phyloP scores from a whole-genome alignment of 1,140 invertebrate species.

The Plectus sambesii region DNA sequence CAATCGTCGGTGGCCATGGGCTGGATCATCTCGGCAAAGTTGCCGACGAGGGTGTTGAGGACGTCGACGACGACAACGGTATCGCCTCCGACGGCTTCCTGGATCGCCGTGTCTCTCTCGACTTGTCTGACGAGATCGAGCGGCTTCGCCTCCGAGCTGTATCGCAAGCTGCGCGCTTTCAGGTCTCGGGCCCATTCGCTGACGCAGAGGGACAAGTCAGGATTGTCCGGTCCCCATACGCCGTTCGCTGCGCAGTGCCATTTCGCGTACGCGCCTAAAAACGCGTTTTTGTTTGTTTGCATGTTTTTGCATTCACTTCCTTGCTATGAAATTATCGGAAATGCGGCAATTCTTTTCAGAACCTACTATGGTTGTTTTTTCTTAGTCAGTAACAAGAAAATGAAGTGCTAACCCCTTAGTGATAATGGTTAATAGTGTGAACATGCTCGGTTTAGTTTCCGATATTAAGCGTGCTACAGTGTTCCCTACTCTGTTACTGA shows the following conservation, averaged over 20 bases:
- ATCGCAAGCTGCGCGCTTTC: conserved; percentile 4
- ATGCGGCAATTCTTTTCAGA: too few relatives aligned
- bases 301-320: too few relatives aligned
- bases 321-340: too few relatives aligned
- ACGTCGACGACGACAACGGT: conserved; percentile 2
- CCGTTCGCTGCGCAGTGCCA: conserved; percentile 4
- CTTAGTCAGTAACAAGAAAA: too few relatives aligned
- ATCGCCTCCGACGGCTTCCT: not conserved
- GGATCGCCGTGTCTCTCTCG: conserved; percentile 5
- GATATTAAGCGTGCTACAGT: too few relatives aligned
- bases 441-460: too few relatives aligned
- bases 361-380: too few relatives aligned
- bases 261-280: conserved; percentile 7
- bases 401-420: too few relatives aligned
- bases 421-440: too few relatives aligned
- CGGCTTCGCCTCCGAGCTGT: too few relatives aligned
- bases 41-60: conserved; percentile 1
- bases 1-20: not conserved
- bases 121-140: conserved; percentile 2
- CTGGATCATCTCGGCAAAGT: not conserved
- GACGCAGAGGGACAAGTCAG: conserved; percentile 3
- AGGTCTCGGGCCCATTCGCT: conserved; percentile 6
- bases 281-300: not conserved
- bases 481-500: too few relatives aligned
- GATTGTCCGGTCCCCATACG: conserved; percentile 2